Evolutionary conservation across 2,888 invertebrate species (phyloP).

Genomic region (Lycia hirtaria): DNA sequence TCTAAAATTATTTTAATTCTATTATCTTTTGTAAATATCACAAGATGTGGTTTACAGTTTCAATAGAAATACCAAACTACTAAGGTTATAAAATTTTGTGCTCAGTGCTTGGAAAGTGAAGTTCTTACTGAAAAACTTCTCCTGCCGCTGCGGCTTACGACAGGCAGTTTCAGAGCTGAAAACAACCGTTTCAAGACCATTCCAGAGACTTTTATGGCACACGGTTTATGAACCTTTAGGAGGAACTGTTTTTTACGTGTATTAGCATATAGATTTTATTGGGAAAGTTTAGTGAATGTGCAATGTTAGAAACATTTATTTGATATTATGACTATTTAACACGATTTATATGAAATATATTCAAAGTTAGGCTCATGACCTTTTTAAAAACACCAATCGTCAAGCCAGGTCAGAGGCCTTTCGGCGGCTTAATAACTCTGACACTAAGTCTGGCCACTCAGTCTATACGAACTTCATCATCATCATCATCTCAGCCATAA

Average conservation of each 20-base stretch:
- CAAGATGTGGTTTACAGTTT: conserved; percentile 28
- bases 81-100: conserved; percentile 45
- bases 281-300: conserved; percentile 12
- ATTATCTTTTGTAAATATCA: too few relatives aligned
- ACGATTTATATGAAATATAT: conserved; percentile 4
- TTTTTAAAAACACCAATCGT: too few relatives aligned
- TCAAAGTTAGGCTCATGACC: neutral
- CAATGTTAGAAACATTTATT: neutral
- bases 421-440: too few relatives aligned
- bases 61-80: conserved; percentile 31
- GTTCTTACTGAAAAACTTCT: conserved; percentile 30
- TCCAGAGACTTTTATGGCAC: conserved; percentile 13
- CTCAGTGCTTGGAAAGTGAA: conserved; percentile 33
- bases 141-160: conserved; percentile 20
- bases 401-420: too few relatives aligned
- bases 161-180: conserved; percentile 22
- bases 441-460: too few relatives aligned
- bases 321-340: conserved; percentile 9
- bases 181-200: conserved; percentile 32
- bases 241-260: conserved; percentile 20
- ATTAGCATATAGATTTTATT: conserved; percentile 29
- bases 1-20: too few relatives aligned
- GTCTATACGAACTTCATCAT: too few relatives aligned
- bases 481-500: too few relatives aligned
- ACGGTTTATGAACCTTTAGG: conserved; percentile 18